phyloP scores from a whole-genome alignment of 2,113 vertebrate genomes.

The Myrmophylax atrothorax region DNA sequence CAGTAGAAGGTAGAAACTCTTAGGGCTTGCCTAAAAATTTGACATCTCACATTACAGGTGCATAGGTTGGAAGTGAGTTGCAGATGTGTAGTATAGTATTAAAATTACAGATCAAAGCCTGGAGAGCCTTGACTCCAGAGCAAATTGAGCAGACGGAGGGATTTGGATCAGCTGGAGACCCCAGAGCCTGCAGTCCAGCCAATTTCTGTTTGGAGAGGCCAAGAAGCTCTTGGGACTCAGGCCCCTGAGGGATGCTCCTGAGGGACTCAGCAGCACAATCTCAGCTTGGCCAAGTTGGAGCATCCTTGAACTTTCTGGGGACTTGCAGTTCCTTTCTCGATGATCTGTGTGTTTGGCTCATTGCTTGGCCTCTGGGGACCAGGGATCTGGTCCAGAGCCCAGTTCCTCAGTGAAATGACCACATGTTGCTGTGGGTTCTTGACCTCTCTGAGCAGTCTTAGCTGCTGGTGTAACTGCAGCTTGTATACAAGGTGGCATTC shows the following conservation, averaged over 20 bases:
- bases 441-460: background rate
- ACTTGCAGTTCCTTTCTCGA: background rate
- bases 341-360: background rate
- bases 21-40: background rate
- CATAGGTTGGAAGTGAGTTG: background rate
- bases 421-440: background rate
- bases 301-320: background rate
- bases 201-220: background rate
- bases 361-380: background rate
- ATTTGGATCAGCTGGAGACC: background rate
- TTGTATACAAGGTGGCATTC: background rate
- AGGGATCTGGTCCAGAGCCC: rapidly evolving
- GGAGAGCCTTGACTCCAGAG: background rate
- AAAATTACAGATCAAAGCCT: background rate
- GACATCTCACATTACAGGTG: background rate
- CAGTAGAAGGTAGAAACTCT: background rate
- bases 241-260: background rate
- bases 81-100: background rate
- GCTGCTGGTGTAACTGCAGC: background rate
- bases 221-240: background rate
- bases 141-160: background rate
- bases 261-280: background rate
- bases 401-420: rapidly evolving
- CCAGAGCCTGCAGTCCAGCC: background rate
- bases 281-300: rapidly evolving